Evolutionary conservation across 2,888 invertebrate species (phyloP), one percentile per base, ranked within the genome.

Genomic region (Polydrusus tereticollis): DNA sequence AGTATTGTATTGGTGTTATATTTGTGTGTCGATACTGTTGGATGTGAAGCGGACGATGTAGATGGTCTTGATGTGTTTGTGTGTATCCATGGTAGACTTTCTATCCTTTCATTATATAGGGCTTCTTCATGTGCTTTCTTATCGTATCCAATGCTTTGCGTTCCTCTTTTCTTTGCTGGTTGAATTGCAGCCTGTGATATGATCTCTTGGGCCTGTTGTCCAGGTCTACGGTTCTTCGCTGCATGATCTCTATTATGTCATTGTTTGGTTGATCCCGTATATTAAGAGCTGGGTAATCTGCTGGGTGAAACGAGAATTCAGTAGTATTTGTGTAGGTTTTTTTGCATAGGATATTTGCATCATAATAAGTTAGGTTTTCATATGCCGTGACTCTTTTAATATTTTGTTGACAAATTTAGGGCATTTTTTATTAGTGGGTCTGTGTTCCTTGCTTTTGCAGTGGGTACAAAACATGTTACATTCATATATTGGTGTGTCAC

Each of bases 351-450:
- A 14, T 62, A 10, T 20, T 14, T 3, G 60, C 50, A 20, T 68
- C 68, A 62, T 52, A 38, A 29, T 33, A 64, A 0, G 47, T 33
- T 12, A 50, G 12, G 16, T 64, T 64, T 26, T 64, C 52, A 0
- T 20, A 36, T 21, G 20, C 50, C 64, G 50, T 64, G 7, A 10
- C 3, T 18, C 33, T 21, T n/a, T 50, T 50, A 8, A 64, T 64
- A 10, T 18, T 52, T 33, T 29, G 16, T 57, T 69, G 62, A 2
- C 26, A n/a, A 23, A 62, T 63, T 62, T 41, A n/a, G 41, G 41
- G 12, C 60, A 60, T 23, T 43, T 60, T 45, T 67, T 45, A 4
- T 2, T 6, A 5, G 43, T 16, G 1, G 43, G 4, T 45, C 10
- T 45, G 10, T 45, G 43, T n/a, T n/a, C n/a, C 0, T 18, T 7